These are phyloP conservation scores for Drosophila quadrilineata DNA, from an alignment of 1,140 invertebrate species.

Conservation along the genomic window DNA sequence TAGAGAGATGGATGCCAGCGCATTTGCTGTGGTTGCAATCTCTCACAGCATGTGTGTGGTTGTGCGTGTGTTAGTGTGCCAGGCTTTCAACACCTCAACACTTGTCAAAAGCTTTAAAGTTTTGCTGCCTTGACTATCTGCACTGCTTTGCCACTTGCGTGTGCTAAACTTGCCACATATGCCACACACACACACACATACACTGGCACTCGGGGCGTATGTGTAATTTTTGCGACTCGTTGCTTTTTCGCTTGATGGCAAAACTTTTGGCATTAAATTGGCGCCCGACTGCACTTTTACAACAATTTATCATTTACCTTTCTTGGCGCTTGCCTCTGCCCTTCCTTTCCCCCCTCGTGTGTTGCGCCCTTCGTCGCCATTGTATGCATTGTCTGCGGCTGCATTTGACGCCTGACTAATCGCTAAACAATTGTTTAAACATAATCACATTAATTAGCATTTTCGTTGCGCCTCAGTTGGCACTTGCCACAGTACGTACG, in stretches of 20 bases:
- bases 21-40: slow-evolving; percentile 9
- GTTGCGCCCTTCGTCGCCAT: background rate
- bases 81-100: slow-evolving; percentile 52
- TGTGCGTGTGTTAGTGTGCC: slow-evolving; percentile 26
- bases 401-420: slow-evolving; percentile 67
- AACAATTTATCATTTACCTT: slow-evolving; percentile 74
- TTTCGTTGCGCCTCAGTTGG: slow-evolving; percentile 56
- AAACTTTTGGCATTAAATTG: slow-evolving; percentile 75
- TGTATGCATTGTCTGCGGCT: slow-evolving; percentile 6
- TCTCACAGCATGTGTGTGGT: background rate
- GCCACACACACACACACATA: background rate
- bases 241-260: slow-evolving; percentile 33
- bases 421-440: slow-evolving; percentile 77
- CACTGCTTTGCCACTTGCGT: too few species aligned
- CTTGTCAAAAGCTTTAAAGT: slow-evolving; percentile 41
- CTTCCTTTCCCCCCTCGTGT: too few species aligned
- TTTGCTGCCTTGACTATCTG: slow-evolving; percentile 48
- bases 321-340: slow-evolving; percentile 22
- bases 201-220: slow-evolving; percentile 43
- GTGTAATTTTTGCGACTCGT: slow-evolving; percentile 56
- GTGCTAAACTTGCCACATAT: too few species aligned
- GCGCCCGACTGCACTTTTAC: slow-evolving; percentile 44
- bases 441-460: slow-evolving; percentile 79
- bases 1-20: too few species aligned
- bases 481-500: slow-evolving; percentile 2